These are phyloP conservation scores for Scopus umbretta DNA, from an alignment of 2,113 vertebrate species.

Conservation along the genomic window DNA sequence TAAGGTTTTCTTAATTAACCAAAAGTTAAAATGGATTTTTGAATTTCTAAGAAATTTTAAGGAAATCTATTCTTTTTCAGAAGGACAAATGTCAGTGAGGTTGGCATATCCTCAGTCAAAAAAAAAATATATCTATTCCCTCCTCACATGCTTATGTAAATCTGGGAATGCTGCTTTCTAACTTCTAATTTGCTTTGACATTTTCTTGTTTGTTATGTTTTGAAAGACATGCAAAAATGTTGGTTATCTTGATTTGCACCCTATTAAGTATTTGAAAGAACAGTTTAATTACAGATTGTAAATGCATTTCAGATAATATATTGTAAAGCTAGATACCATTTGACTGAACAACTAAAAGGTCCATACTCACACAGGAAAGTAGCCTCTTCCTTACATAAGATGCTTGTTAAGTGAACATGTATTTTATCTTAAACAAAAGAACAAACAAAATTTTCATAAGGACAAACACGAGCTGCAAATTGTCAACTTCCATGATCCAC, in stretches of 20 bases:
- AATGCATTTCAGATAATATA: neutral
- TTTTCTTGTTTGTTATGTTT: neutral
- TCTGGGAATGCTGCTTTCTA: neutral
- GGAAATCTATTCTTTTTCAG: neutral
- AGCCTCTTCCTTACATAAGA: neutral
- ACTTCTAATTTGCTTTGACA: neutral
- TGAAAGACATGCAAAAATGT: neutral
- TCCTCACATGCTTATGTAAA: neutral
- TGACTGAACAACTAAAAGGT: neutral
- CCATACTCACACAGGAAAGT: neutral
- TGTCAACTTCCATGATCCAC: neutral
- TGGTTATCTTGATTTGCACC: neutral
- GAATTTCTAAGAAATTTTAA: neutral
- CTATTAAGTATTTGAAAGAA: neutral
- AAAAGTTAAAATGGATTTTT: neutral
- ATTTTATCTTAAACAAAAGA: neutral
- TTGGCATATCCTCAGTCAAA: neutral
- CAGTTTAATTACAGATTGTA: neutral
- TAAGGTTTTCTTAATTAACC: neutral
- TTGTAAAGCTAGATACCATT: neutral
- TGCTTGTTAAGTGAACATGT: neutral
- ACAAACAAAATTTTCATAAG: neutral
- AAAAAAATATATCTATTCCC: neutral
- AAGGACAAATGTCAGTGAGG: neutral
- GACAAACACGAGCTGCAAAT: neutral